phyloP scores from a whole-genome alignment of 2,888 invertebrate genomes.

The Dendrolimus pini region DNA sequence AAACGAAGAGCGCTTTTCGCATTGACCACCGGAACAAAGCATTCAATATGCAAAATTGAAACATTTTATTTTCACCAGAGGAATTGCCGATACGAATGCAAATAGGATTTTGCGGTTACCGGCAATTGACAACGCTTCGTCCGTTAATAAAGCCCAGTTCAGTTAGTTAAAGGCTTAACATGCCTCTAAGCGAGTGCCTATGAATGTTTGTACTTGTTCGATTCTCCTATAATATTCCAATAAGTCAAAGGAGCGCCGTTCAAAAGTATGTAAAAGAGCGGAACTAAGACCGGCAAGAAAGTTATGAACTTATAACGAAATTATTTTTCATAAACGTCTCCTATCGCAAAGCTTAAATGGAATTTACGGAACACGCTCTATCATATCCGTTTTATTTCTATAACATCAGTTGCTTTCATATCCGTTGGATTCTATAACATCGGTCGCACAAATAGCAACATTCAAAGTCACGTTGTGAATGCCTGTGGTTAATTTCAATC shows the following conservation, averaged over 20 bases:
- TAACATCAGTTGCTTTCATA: neutral
- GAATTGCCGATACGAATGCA: neutral
- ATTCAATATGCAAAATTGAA: neutral
- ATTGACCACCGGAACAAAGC: neutral
- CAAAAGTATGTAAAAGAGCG: neutral
- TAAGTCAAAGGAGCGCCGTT: neutral
- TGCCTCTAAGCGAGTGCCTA: neutral
- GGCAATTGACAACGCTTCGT: neutral
- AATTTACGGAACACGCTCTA: neutral
- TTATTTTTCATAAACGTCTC: neutral
- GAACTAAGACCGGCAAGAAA: neutral
- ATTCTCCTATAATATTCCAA: neutral
- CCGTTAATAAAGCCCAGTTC: neutral
- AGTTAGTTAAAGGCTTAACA: neutral
- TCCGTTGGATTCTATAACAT: neutral
- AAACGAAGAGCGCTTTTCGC: no score
- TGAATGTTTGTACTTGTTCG: neutral
- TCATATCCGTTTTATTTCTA: neutral
- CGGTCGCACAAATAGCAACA: neutral
- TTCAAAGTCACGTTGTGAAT: neutral
- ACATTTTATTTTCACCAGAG: neutral
- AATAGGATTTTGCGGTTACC: neutral
- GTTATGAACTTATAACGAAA: neutral
- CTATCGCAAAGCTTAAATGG: neutral
- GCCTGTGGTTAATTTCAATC: neutral